These are phyloP conservation scores for Cottoperca gobio DNA, from an alignment of 2,797 vertebrate genomes.

Conservation along the genomic window DNA sequence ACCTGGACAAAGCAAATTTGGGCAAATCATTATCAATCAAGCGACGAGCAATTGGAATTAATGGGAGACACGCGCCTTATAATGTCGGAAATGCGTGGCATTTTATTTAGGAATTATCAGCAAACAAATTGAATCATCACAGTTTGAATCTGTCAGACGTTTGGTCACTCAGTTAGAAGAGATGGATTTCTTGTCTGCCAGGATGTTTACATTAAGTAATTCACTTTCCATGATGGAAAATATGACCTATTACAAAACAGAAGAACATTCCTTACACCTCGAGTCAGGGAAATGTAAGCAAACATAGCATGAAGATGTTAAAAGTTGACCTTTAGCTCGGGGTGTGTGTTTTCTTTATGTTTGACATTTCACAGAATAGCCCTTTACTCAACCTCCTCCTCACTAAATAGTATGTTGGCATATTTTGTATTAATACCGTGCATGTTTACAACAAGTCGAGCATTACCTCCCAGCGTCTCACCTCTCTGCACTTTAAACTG, in stretches of 20 bases:
- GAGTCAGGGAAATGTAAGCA: slow-evolving; percentile 13
- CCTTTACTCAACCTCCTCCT: slow-evolving; percentile 9
- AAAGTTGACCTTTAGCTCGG: background rate
- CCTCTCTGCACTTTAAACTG: slow-evolving; percentile 2
- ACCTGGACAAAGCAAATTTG: slow-evolving; percentile 83
- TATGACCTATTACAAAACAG: background rate
- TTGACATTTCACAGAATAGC: slow-evolving; percentile 3
- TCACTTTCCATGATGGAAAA: background rate
- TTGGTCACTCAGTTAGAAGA: slow-evolving; percentile 42
- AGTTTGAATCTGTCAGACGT: slow-evolving; percentile 42
- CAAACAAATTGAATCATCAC: slow-evolving; percentile 56
- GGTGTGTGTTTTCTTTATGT: background rate
- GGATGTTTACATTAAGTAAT: slow-evolving; percentile 16
- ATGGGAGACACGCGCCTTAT: slow-evolving; percentile 33
- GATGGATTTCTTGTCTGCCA: slow-evolving; percentile 43
- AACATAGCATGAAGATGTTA: background rate
- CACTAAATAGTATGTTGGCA: background rate
- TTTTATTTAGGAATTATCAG: slow-evolving; percentile 68
- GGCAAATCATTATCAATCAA: slow-evolving; percentile 86
- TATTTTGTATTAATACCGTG: background rate
- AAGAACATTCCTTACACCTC: background rate
- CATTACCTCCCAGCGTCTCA: background rate
- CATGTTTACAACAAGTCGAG: background rate
- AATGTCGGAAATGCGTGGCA: slow-evolving; percentile 19
- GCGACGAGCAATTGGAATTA: slow-evolving; percentile 55